These are phyloP conservation scores for Miopithecus talapoin DNA, from an alignment of 2,797 vertebrate species.

Conservation along the genomic window DNA sequence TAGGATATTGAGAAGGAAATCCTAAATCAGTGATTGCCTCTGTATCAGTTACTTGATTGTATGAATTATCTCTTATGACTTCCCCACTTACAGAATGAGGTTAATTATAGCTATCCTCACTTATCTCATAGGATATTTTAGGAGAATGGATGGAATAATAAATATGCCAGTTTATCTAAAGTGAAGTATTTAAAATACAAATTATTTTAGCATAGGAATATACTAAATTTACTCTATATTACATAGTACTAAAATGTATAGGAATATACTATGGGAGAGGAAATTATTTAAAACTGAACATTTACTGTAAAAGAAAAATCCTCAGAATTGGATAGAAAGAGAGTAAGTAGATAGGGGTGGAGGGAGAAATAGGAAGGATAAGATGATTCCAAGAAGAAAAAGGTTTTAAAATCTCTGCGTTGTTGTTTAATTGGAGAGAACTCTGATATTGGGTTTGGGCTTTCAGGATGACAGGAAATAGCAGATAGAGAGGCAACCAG, in stretches of 20 bases:
- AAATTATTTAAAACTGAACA: not conserved
- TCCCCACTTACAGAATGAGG: slow-evolving; percentile 24
- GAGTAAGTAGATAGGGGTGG: not conserved
- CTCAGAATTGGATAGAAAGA: not conserved
- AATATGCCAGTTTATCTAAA: slow-evolving; percentile 16
- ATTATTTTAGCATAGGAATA: not conserved
- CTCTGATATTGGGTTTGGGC: not conserved
- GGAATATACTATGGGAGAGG: not conserved
- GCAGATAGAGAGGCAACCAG: no score
- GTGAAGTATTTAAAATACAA: not conserved
- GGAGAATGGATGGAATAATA: slow-evolving; percentile 48
- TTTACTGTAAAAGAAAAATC: not conserved
- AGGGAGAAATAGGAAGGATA: not conserved
- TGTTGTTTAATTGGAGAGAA: not conserved
- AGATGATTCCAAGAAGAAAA: not conserved
- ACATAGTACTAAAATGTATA: no score
- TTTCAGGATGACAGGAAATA: not conserved
- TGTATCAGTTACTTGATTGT: slow-evolving; percentile 63
- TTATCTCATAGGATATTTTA: slow-evolving; percentile 41
- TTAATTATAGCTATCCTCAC: slow-evolving; percentile 60
- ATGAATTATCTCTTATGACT: slow-evolving; percentile 55
- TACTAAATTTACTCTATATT: no score
- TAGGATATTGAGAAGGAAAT: slow-evolving; percentile 47
- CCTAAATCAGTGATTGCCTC: slow-evolving; percentile 44
- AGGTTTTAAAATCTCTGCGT: not conserved